Base-by-base conservation (phyloP, 2,797 vertebrate species). In the Steatocranus sp. region DNA sequence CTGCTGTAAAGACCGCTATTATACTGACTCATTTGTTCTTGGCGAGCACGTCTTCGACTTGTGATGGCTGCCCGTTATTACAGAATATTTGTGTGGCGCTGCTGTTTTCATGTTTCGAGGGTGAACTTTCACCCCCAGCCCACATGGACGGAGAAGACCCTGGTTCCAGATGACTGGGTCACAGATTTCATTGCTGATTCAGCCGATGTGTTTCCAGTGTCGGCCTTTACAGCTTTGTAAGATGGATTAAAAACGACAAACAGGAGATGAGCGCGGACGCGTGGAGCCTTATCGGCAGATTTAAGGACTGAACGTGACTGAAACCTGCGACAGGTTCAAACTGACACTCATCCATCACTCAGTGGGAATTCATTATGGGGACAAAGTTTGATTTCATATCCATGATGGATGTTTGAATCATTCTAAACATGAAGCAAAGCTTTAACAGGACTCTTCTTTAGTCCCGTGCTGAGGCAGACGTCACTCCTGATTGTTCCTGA, bases 171-270 rank as follows among this genome's bases (percentile, higher is more conserved):
- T 27, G 34, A 20, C 34, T 14, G 14, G 43, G 15, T 18, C 63
- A 43, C 38, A 27, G 38, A 25, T 25, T 68, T 56, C 8, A 56
- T 30, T 11, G 27, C 3, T 43, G 63, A 63, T 20, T 63, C 58
- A 63, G 11, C 11, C 12, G 7, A 18, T 3, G 6, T 0, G 15
- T 30, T 43, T 70, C 63, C 38, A 27, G 14, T 18, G 4, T 27
- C 11, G 6, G 23, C 9, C 2, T 27, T 27, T 18, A 0, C 23
- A 25, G 66, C 66, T 11, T 46, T 7, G 1, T 30, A 3, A 3
- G 23, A 18, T 3, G 15, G 66, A 30, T 48, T 23, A 18, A 73
- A 11, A 30, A 2, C 3, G 14, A 0, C 6, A 10, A 11, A 43
- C 38, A 5, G 15, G 9, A 46, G 66, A 27, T 6, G 6, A 27